Evolutionary conservation across 2,113 vertebrate genomes (phyloP).

Genomic region (Takifugu flavidus): DNA sequence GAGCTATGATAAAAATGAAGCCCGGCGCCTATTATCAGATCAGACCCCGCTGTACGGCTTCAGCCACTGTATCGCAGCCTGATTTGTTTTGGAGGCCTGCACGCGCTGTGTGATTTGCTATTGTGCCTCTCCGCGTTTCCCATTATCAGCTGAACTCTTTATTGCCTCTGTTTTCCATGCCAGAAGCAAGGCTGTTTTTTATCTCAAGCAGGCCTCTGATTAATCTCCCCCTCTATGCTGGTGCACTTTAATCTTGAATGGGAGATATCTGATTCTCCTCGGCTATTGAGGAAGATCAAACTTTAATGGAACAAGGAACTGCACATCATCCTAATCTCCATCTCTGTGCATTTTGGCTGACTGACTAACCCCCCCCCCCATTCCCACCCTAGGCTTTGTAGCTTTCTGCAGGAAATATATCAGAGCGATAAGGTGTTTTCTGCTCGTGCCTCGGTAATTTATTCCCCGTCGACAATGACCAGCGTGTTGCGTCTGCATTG

Average conservation of each 20-base stretch:
- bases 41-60: constrained; percentile 45
- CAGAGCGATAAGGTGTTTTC: constrained; percentile 69
- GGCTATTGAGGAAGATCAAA: constrained; percentile 76
- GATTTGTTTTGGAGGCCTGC: constrained; percentile 66
- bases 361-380: constrained; percentile 41
- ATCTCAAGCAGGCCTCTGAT: constrained; percentile 67
- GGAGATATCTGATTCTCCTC: constrained; percentile 74
- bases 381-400: constrained; percentile 46
- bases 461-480: constrained; percentile 65
- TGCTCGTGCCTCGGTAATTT: constrained; percentile 66
- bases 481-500: constrained; percentile 51
- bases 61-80: constrained; percentile 48
- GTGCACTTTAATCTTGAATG: constrained; percentile 74
- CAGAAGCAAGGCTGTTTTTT: constrained; percentile 65
- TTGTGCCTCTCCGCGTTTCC: constrained; percentile 68
- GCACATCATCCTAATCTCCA: constrained; percentile 73
- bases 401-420: constrained; percentile 71
- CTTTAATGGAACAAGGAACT: constrained; percentile 74
- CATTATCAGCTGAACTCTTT: constrained; percentile 73
- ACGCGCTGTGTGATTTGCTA: constrained; percentile 63
- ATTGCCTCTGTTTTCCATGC: constrained; percentile 72
- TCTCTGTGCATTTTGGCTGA: constrained; percentile 65
- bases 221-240: constrained; percentile 69
- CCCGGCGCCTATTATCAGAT: constrained; percentile 58
- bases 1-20: constrained; percentile 61